phyloP scores from a whole-genome alignment of 2,113 vertebrate genomes.

The Saccopteryx bilineata region DNA sequence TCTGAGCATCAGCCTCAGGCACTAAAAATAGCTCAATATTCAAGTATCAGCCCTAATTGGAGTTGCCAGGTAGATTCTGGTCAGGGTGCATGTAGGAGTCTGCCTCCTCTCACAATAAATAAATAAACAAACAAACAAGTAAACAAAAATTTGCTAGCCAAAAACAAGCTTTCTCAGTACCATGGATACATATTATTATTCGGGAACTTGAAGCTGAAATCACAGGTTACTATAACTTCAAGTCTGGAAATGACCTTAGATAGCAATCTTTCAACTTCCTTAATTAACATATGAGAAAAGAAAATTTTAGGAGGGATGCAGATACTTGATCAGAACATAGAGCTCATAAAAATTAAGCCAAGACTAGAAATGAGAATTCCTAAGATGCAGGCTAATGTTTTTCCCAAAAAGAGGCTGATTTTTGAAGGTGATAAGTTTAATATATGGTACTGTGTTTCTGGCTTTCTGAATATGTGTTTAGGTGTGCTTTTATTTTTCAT shows the following conservation, averaged over 20 bases:
- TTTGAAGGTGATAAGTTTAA: neutral
- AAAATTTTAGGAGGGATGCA: neutral
- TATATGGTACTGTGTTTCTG: neutral
- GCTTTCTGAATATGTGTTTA: neutral
- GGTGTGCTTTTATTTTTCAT: neutral
- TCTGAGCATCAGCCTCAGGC: no score
- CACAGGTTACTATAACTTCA: neutral
- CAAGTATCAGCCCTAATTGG: no score
- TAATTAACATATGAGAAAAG: neutral
- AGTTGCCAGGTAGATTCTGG: no score
- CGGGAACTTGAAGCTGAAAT: neutral
- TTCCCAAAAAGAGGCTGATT: neutral
- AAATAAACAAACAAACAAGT: neutral
- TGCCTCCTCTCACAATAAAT: no score
- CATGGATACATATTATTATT: neutral
- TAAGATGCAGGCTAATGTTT: neutral
- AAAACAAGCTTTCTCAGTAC: neutral
- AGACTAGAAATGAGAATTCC: neutral
- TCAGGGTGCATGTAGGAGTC: no score
- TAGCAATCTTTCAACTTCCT: neutral
- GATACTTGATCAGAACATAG: neutral
- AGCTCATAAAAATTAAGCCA: neutral
- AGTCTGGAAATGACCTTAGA: neutral
- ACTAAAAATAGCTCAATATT: no score
- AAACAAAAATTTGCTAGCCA: neutral